phyloP scores from a whole-genome alignment of 2,797 vertebrate species.

The Gorsachius magnificus region DNA sequence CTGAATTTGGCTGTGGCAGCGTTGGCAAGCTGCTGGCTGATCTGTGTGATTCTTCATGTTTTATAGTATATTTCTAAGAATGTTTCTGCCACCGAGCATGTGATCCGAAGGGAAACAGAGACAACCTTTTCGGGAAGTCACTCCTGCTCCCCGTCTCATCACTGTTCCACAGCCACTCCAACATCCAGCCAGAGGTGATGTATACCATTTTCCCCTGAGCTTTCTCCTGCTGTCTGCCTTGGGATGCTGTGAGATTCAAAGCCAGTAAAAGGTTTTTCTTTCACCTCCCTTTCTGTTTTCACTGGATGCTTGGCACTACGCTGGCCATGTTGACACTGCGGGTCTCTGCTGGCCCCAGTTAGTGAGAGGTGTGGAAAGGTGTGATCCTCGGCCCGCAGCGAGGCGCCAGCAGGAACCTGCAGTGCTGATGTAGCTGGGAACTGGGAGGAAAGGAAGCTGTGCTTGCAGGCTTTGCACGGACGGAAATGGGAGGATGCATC shows the following conservation, averaged over 20 bases:
- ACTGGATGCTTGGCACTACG: neutral
- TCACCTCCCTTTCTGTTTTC: neutral
- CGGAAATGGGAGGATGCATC: neutral
- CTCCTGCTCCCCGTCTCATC: constrained; percentile 94
- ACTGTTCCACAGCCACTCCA: constrained; percentile 93
- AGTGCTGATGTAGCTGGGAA: neutral
- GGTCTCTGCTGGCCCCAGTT: neutral
- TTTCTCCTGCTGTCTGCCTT: neutral
- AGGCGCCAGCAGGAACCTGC: neutral
- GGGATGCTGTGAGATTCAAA: neutral
- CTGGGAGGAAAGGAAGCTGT: neutral
- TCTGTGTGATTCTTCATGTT: neutral
- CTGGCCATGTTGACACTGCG: neutral
- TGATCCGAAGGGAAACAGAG: constrained; percentile 90
- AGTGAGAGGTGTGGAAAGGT: neutral
- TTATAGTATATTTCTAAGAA: constrained; percentile 96
- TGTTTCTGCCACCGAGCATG: constrained; percentile 88
- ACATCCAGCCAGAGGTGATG: constrained; percentile 92
- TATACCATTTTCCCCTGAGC: neutral
- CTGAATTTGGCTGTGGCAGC: neutral
- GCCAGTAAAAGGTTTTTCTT: neutral
- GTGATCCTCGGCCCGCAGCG: neutral
- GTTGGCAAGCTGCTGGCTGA: neutral
- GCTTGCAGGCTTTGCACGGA: neutral
- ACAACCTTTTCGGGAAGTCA: constrained; percentile 93